Conservation (phyloP, 2,888 invertebrate species). For the Lepidocyrtinus sp. region DNA sequence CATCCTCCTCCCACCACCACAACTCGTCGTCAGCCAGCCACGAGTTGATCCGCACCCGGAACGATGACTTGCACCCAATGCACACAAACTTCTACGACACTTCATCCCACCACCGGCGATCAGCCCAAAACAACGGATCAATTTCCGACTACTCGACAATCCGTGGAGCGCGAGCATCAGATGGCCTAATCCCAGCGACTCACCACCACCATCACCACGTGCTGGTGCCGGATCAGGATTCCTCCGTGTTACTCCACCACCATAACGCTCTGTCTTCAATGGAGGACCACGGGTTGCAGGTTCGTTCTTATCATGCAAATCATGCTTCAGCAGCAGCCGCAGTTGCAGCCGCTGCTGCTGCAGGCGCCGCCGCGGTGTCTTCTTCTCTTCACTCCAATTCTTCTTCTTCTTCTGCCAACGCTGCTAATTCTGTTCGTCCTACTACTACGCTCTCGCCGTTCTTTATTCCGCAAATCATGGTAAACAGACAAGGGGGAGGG, state of each 20-base stretch:
- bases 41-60: slow-evolving; percentile 72
- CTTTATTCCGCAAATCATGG: slow-evolving; percentile 67
- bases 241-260: slow-evolving; percentile 77
- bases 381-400: slow-evolving; percentile 54
- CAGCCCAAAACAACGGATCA: slow-evolving; percentile 24
- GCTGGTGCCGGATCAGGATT: slow-evolving; percentile 78
- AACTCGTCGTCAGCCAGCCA: slow-evolving; percentile 31
- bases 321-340: slow-evolving; percentile 41
- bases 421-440: slow-evolving; percentile 45
- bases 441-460: slow-evolving; percentile 66
- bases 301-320: slow-evolving; percentile 56
- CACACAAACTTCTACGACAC: slow-evolving; percentile 54
- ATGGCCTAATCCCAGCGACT: slow-evolving; percentile 75
- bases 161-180: slow-evolving; percentile 75
- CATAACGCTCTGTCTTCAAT: slow-evolving; percentile 84
- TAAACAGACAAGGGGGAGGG: slow-evolving; percentile 46
- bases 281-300: slow-evolving; percentile 74
- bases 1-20: slow-evolving; percentile 38
- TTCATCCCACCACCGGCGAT: slow-evolving; percentile 9
- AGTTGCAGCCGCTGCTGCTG: slow-evolving; percentile 29
- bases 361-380: slow-evolving; percentile 38
- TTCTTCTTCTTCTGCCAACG: slow-evolving; percentile 32
- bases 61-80: slow-evolving; percentile 73
- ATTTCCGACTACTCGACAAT: slow-evolving; percentile 56
- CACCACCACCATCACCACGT: slow-evolving; percentile 73